phyloP scores from a whole-genome alignment of 2,113 vertebrate genomes.

The Macrotis lagotis region DNA sequence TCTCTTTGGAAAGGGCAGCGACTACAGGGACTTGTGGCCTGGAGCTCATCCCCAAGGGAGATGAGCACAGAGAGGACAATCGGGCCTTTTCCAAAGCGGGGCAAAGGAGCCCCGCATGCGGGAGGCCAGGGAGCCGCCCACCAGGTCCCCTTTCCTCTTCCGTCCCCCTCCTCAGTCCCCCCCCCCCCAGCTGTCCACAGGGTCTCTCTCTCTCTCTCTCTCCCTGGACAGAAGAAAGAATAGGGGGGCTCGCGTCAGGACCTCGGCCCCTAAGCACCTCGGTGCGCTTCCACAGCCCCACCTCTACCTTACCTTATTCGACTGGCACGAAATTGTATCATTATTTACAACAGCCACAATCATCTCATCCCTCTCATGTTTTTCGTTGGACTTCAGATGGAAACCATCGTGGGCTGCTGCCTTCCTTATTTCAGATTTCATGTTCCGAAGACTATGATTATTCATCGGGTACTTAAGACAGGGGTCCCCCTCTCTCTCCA shows the following conservation, averaged over 20 bases:
- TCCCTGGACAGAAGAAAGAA: not conserved
- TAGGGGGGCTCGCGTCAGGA: not conserved
- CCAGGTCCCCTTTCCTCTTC: not conserved
- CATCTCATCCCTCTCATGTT: not conserved
- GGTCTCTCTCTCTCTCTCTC: not conserved
- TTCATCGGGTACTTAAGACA: not conserved
- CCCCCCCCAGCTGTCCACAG: not conserved
- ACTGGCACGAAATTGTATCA: not conserved
- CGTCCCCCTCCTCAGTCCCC: not conserved
- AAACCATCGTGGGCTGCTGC: not conserved
- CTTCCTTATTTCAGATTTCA: not conserved
- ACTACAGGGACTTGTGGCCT: not conserved
- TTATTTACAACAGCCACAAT: not conserved
- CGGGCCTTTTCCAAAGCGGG: not conserved
- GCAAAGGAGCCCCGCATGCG: conserved; percentile 63
- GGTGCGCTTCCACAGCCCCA: conserved; percentile 22
- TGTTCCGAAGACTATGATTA: not conserved
- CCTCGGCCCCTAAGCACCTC: not conserved
- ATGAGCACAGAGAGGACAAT: not conserved
- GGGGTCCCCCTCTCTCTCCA: not conserved
- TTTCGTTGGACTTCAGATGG: not conserved
- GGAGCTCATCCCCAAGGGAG: not conserved
- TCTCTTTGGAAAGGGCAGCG: not conserved
- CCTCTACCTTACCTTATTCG: not conserved
- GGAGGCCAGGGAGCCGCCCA: not conserved